Base-by-base conservation (phyloP, 92 coral and sea anemone genomes). In the Galaxea fascicularis region DNA sequence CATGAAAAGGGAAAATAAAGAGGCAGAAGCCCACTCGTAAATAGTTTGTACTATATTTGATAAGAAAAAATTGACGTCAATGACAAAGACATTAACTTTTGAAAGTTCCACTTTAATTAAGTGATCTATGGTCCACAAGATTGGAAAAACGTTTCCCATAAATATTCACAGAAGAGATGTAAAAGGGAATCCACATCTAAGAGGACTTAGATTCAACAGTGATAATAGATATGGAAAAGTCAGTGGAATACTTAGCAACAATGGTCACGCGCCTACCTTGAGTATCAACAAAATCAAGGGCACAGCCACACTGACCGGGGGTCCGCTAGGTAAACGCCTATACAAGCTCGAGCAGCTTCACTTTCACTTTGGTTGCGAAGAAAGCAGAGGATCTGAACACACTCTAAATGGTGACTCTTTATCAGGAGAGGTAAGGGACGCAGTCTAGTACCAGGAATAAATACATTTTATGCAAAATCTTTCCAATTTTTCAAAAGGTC, bases 361-460 rank as follows among this genome's bases (percentile, higher is more conserved):
- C 49, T 89, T 93, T 53, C 97, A 93, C 65, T 93, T 93, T 74
- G 97, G 97, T 28, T 93, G 97, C 44, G 15, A 56, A 62, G 73
- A 88, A 52, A 7, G 28, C 25, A 69, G 20, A 57, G 97, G 97
- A 27, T 93, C 97, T 47, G 97, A 93, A 71, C 97, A 93, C 84
- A 83, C 91, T 14, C 57, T 85, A 15, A 29, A 82, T 65, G 81
- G 78, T 30, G 35, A 65, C 13, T 24, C 80, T 12, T 89, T 51
- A 66, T 83, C 94, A 3, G 97, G 91, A 77, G 94, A 93, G 97
- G 97, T 93, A 52, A 54, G 25, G 15, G 16, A 15, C 18, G 31
- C 46, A 16, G 7, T 31, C 18, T 6, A 35, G 41, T 35, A 35
- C 41, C 41, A 35, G 41, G 41, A 35, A 35, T 6, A 35, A 35